Conservation (phyloP, 2,888 invertebrate genomes). For the Pterostichus madidus region DNA sequence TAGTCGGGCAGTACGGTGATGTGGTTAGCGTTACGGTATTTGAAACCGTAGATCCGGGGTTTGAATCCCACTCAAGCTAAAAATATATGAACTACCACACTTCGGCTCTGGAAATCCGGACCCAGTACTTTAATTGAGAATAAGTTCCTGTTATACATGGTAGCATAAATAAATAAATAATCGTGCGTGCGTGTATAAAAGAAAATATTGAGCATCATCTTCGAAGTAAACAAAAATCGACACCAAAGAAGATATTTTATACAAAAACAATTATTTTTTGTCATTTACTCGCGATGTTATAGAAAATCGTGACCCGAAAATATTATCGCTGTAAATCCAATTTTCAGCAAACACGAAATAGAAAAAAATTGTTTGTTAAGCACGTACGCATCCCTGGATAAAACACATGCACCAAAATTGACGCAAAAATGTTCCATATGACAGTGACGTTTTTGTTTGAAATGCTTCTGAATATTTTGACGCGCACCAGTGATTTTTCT, state of each 20-base stretch:
- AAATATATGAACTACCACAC: no score
- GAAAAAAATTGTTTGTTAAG: constrained; percentile 26
- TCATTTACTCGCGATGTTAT: constrained; percentile 21
- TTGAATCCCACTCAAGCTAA: no score
- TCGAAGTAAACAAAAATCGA: background rate
- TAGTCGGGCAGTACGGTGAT: no score
- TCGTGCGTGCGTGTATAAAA: no score
- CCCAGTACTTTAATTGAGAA: no score
- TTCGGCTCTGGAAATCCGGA: no score
- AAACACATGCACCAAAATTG: constrained; percentile 31
- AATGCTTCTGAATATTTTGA: constrained; percentile 9
- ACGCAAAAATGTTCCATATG: constrained; percentile 26
- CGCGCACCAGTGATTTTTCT: background rate
- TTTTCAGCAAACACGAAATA: constrained; percentile 28
- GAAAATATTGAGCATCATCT: background rate
- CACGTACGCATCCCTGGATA: constrained; percentile 18
- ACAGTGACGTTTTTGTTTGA: constrained; percentile 2
- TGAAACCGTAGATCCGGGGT: no score
- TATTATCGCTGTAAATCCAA: constrained; percentile 23
- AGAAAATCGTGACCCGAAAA: constrained; percentile 32
- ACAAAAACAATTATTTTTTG: constrained; percentile 35
- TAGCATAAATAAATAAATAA: no score
- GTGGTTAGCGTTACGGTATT: no score
- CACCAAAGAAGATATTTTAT: background rate
- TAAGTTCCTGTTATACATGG: no score